These are phyloP conservation scores for Denticeps clupeoides DNA, from an alignment of 2,797 vertebrate genomes.

Conservation along the genomic window DNA sequence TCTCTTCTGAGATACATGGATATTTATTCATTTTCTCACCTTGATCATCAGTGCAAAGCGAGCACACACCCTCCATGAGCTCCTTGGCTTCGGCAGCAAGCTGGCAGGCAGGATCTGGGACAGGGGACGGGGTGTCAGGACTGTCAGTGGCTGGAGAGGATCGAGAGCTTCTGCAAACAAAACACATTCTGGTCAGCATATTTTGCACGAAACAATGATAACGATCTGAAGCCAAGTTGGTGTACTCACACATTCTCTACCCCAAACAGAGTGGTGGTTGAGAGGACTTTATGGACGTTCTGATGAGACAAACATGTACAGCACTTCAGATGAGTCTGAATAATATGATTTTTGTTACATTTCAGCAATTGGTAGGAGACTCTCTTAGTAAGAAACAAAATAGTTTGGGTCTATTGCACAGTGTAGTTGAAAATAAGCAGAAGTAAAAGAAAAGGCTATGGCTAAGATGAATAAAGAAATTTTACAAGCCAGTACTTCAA, in stretches of 20 bases:
- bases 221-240: neutral
- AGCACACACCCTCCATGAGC: conserved; percentile 52
- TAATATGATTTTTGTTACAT: too few species aligned
- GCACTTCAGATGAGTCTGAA: too few species aligned
- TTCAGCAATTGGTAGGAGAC: too few species aligned
- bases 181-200: neutral
- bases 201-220: neutral
- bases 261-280: conserved; percentile 46
- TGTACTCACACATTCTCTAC: conserved; percentile 60
- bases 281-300: conserved; percentile 80
- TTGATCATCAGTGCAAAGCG: conserved; percentile 32
- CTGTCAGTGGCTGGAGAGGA: conserved; percentile 34
- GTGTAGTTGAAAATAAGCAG: too few species aligned
- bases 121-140: conserved; percentile 37
- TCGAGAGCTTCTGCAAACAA: conserved; percentile 34
- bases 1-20: too few species aligned
- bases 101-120: conserved; percentile 58
- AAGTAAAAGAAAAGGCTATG: too few species aligned
- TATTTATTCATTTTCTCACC: too few species aligned
- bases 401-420: too few species aligned
- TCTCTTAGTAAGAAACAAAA: too few species aligned
- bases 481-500: too few species aligned
- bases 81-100: conserved; percentile 71
- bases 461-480: too few species aligned
- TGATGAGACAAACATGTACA: conserved; percentile 32